Evolutionary conservation across 1,140 invertebrate genomes (phyloP).

Genomic region (Dinothrombium tinctorium): DNA sequence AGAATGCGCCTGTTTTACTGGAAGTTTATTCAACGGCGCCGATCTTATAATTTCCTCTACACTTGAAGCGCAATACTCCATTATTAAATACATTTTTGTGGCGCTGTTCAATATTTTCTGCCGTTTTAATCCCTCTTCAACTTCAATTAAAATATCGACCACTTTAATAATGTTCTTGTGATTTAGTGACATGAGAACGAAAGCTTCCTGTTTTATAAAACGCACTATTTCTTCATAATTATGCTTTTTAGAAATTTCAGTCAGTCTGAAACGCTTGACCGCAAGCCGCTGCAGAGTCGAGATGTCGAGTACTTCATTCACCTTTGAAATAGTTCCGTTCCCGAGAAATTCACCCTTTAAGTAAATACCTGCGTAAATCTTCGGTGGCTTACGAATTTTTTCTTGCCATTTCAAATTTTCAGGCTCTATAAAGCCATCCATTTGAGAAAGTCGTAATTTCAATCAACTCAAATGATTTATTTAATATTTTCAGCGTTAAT

Average conservation of each 20-base stretch:
- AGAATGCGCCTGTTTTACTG: slow-evolving; percentile 74
- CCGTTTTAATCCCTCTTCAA: slow-evolving; percentile 57
- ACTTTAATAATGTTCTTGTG: background rate
- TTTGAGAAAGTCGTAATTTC: too few species aligned
- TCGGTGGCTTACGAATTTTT: background rate
- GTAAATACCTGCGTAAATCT: background rate
- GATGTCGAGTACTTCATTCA: slow-evolving; percentile 88
- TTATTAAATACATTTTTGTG: slow-evolving; percentile 51
- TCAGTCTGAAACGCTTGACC: slow-evolving; percentile 71
- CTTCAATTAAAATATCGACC: slow-evolving; percentile 34
- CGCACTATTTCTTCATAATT: background rate
- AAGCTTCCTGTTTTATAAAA: background rate
- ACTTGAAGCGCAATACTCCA: slow-evolving; percentile 34
- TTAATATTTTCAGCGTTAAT: too few species aligned
- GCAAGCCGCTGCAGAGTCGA: slow-evolving; percentile 65
- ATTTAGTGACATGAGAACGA: background rate
- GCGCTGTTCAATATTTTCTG: slow-evolving; percentile 15
- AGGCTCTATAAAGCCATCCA: too few species aligned
- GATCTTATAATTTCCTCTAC: slow-evolving; percentile 76
- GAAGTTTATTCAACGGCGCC: slow-evolving; percentile 69
- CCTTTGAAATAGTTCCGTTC: slow-evolving; percentile 79
- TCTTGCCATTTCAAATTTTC: too few species aligned
- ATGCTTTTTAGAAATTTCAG: background rate
- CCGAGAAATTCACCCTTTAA: slow-evolving; percentile 64
- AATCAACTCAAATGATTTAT: too few species aligned